These are phyloP conservation scores for Euleptes europaea DNA, from an alignment of 2,113 vertebrate species.

Conservation along the genomic window DNA sequence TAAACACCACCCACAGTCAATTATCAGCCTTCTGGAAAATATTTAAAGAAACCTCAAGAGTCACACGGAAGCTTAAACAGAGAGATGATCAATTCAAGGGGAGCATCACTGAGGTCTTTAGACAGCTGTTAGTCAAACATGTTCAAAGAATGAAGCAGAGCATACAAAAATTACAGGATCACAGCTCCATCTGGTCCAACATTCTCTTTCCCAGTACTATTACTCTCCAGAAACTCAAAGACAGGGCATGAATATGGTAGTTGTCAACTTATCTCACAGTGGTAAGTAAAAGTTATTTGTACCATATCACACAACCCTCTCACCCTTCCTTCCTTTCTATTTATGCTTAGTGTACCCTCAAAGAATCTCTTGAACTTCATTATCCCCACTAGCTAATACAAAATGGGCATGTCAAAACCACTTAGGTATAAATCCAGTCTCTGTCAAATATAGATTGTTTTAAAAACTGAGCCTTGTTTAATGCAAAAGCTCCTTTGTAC, in stretches of 20 bases:
- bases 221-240: background rate
- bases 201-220: background rate
- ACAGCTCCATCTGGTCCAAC: background rate
- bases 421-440: background rate
- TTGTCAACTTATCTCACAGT: background rate
- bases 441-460: background rate
- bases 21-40: background rate
- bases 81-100: background rate
- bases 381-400: background rate
- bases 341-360: background rate
- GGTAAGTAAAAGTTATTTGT: background rate
- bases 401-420: background rate
- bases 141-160: background rate
- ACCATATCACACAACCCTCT: background rate
- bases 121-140: background rate
- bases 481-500: background rate
- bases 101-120: background rate
- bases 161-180: background rate
- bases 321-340: background rate
- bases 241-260: background rate
- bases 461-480: background rate
- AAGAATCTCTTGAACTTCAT: background rate
- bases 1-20: background rate
- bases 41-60: background rate
- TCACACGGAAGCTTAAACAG: background rate